Evolutionary conservation across 2,797 vertebrate genomes (phyloP).

Genomic region (Echiichthys vipera): DNA sequence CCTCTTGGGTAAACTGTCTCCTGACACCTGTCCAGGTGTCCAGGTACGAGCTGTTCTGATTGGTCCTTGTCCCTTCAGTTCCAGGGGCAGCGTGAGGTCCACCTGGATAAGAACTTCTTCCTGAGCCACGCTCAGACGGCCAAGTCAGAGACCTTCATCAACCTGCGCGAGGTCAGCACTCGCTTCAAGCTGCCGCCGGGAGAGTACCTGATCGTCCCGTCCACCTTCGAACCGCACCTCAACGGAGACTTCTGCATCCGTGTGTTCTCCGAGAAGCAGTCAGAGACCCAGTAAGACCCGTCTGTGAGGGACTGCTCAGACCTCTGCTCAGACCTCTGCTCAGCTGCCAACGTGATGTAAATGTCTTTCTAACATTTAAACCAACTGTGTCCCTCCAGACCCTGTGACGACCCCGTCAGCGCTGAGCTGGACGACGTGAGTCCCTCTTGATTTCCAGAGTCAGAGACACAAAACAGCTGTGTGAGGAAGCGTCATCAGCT

Average conservation of each 20-base stretch:
- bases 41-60: background rate
- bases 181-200: conserved; percentile 86
- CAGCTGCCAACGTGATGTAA: too few species aligned
- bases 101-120: conserved; percentile 88
- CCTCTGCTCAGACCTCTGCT: too few species aligned
- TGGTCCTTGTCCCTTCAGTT: conserved; percentile 67
- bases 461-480: too few species aligned
- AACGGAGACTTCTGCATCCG: conserved; percentile 91
- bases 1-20: too few species aligned
- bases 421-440: conserved; percentile 78
- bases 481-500: too few species aligned
- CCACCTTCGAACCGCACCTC: conserved; percentile 89
- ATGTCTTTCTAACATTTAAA: background rate
- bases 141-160: conserved; percentile 84
- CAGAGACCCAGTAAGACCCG: conserved; percentile 78
- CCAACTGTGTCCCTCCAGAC: conserved; percentile 59
- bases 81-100: conserved; percentile 75
- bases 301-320: too few species aligned
- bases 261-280: conserved; percentile 90
- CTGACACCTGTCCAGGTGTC: too few species aligned
- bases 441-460: too few species aligned
- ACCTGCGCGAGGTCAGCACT: conserved; percentile 87
- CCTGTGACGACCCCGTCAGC: conserved; percentile 81
- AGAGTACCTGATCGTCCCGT: conserved; percentile 90
- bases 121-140: conserved; percentile 79